Conservation (phyloP, 2,113 vertebrate genomes). For the Pseudopipra pipra region DNA sequence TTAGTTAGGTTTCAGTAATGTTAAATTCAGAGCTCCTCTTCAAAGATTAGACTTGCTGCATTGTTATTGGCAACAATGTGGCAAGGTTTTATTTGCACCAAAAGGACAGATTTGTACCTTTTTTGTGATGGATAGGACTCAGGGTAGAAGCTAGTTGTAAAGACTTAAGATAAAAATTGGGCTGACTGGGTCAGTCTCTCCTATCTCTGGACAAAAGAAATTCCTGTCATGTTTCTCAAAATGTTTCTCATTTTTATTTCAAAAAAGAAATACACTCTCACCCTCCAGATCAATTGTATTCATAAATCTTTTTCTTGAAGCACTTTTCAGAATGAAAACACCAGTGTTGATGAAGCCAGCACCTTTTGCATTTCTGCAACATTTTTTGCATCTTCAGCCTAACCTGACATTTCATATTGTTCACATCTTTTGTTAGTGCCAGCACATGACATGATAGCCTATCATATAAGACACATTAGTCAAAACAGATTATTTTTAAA, state of each 20-base stretch:
- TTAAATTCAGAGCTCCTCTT: neutral
- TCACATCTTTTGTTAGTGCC: constrained; percentile 43
- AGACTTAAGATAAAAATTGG: neutral
- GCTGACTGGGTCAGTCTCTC: neutral
- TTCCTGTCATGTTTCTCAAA: neutral
- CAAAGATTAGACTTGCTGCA: neutral
- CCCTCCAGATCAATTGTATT: neutral
- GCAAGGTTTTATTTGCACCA: neutral
- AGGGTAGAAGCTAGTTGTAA: neutral
- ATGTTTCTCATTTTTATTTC: neutral
- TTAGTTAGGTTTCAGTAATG: neutral
- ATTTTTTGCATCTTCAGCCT: constrained; percentile 26
- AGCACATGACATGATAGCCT: constrained; percentile 45
- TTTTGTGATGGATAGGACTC: neutral
- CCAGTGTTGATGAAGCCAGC: neutral
- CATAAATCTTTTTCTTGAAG: neutral
- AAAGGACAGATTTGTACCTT: neutral
- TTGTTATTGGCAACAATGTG: neutral
- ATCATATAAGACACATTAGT: constrained; percentile 10
- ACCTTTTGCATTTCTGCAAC: constrained; percentile 14
- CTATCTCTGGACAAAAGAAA: neutral
- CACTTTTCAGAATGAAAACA: neutral
- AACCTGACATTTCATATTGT: constrained; percentile 45
- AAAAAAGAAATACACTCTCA: neutral
- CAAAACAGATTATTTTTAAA: constrained; percentile 53